A percentile compares a stretch with the other conserved stretches of the same genome.
These are phyloP conservation scores for Lepidurus couesii DNA, from an alignment of 1,140 invertebrate genomes.

Conservation along the genomic window DNA sequence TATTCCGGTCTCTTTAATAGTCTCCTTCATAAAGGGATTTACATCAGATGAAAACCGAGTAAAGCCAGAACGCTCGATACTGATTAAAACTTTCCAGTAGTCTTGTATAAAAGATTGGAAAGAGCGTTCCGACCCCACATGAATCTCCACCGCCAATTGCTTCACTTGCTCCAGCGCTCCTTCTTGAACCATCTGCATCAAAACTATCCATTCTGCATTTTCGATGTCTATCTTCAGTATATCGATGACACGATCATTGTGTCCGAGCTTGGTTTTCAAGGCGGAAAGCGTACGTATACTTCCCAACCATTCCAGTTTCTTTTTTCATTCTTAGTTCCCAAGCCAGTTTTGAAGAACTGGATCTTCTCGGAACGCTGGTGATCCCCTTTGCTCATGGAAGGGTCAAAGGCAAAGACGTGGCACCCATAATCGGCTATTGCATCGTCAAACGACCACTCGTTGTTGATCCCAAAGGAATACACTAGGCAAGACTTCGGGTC, in stretches of 20 bases:
- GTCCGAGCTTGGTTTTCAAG: constrained; percentile 13
- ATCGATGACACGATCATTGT: constrained; percentile 23
- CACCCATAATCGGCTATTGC: constrained; percentile 37
- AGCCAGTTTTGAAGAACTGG: background rate
- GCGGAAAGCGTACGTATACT: constrained; percentile 6
- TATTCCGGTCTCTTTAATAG: background rate
- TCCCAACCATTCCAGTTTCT: background rate
- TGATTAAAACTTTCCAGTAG: background rate
- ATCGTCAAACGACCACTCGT: constrained; percentile 41
- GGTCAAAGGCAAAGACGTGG: constrained; percentile 40
- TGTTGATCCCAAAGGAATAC: constrained; percentile 39
- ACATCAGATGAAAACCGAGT: constrained; percentile 25
- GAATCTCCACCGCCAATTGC: constrained; percentile 29
- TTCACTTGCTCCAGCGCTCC: constrained; percentile 30
- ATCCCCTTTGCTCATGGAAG: constrained; percentile 35
- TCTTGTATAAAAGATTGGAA: background rate
- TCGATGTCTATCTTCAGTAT: constrained; percentile 31
- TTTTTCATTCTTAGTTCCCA: background rate
- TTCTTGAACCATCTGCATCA: constrained; percentile 10
- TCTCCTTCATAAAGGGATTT: constrained; percentile 12
- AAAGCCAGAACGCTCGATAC: constrained; percentile 19
- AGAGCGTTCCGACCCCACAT: background rate
- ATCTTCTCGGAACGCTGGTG: constrained; percentile 16
- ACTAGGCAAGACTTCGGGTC: constrained; percentile 34
- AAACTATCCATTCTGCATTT: background rate